Percentiles rank a stretch among this genome's conserved stretches.
These are phyloP conservation scores for Trogon melanurus DNA, from an alignment of 2,113 vertebrate species.

Conservation along the genomic window DNA sequence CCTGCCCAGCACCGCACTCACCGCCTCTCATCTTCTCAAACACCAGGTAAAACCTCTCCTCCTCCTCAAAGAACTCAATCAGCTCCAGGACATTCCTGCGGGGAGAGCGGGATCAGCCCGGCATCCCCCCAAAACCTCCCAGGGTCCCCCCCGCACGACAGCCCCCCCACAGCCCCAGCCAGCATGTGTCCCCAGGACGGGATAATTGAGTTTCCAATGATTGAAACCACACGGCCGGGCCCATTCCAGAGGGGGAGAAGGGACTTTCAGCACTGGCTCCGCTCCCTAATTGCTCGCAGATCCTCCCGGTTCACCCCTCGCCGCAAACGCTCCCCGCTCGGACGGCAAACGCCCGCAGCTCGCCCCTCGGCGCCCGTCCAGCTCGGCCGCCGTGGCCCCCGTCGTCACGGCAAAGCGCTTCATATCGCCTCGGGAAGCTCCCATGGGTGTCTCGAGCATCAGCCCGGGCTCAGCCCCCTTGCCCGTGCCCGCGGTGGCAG, in stretches of 20 bases:
- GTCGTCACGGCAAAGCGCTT: not conserved
- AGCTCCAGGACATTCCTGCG: conserved; percentile 93
- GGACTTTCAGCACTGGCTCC: rapidly evolving
- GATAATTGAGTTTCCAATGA: not conserved
- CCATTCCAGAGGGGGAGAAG: not conserved
- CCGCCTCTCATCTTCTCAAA: conserved; percentile 98
- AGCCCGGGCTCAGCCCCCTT: not conserved
- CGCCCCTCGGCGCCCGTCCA: not conserved
- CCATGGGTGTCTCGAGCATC: rapidly evolving
- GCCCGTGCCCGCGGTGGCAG: rapidly evolving
- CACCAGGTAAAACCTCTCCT: conserved; percentile 97
- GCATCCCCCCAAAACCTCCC: not conserved
- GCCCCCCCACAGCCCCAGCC: not conserved
- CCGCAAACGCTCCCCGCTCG: no score
- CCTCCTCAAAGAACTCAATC: conserved; percentile 98
- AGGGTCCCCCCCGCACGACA: not conserved
- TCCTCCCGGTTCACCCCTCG: not conserved
- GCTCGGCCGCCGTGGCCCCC: not conserved
- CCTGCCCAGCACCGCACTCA: not conserved
- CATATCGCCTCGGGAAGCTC: rapidly evolving
- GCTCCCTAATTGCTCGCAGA: conserved; percentile 32
- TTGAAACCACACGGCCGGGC: not conserved
- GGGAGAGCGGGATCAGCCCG: not conserved
- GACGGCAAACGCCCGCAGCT: not conserved
- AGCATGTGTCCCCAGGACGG: rapidly evolving